Evolutionary conservation across 2,113 vertebrate species (phyloP).

Genomic region (Gnathonemus longibarbis): DNA sequence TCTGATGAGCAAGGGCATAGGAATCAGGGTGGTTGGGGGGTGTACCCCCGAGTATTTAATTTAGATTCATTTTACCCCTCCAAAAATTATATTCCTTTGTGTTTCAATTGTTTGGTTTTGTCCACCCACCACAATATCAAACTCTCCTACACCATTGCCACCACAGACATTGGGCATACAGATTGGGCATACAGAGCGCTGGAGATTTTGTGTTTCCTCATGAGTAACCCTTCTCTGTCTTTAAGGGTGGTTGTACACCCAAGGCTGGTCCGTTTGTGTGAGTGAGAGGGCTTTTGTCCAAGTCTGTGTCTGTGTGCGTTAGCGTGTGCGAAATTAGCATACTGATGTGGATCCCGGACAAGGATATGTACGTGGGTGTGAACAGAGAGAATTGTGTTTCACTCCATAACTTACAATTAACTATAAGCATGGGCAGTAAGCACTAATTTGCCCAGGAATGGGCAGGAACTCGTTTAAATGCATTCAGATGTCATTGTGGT

Average conservation of each 20-base stretch:
- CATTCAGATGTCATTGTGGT: constrained; percentile 9
- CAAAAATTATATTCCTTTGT: background rate
- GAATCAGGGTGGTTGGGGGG: background rate
- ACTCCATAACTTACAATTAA: background rate
- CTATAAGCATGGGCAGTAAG: background rate
- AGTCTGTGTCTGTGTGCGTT: background rate
- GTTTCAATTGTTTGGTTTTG: background rate
- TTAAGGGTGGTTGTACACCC: background rate
- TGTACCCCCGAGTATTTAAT: background rate
- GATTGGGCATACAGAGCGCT: background rate
- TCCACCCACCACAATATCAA: background rate
- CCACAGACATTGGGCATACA: background rate
- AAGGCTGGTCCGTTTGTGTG: background rate
- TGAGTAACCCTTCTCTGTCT: background rate
- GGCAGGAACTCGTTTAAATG: constrained; percentile 10
- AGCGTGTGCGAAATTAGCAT: background rate
- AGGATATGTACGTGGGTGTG: constrained; percentile 10
- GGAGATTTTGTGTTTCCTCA: background rate
- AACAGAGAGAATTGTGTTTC: background rate
- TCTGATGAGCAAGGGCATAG: background rate
- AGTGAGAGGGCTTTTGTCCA: background rate
- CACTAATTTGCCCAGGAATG: background rate
- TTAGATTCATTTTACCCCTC: background rate
- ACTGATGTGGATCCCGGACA: background rate
- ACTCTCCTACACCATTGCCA: background rate